Base-by-base conservation (phyloP, 2,888 invertebrate genomes). In the Macrosiphum euphorbiae region DNA sequence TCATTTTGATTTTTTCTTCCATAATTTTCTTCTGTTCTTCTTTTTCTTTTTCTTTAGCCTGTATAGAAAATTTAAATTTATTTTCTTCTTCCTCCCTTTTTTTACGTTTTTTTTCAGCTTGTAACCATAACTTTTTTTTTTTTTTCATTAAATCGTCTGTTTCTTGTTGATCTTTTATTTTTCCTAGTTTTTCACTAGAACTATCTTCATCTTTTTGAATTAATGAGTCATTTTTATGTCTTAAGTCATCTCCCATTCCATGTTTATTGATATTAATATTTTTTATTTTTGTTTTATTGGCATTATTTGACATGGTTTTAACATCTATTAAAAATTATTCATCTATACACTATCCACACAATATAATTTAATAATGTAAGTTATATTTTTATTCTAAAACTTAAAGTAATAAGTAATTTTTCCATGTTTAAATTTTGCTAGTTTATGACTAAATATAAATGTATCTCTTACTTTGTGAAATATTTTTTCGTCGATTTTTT, bases 21-120 rank as follows among this genome's bases (percentile, higher is more conserved):
- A 47, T 88, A 50, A 35, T 86, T 92, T 47, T 86, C 7, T 28
- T 55, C 35, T 16, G 1, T 44, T 91, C 58, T 91, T 85, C 91
- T 2, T 44, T 24, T 86, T 44, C n/a, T 67, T 87, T 67, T 67
- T 52, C 16, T 87, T 86, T 87, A 13, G 44, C n/a, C 0, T 55
- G 61, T n/a, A 92, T 85, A 61, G 92, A 92, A 88, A 41, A 61
- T 88, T 94, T 67, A 26, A 88, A 47, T 61, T 88, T 88, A 16
- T 92, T 92, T 28, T 67, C 61, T 67, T 91, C 58, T 85, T 90
- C 78, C 16, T 90, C 90, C 78, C n/a, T 67, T 58, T 26, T 88
- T n/a, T n/a, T 91, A n/a, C 28, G 35, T 47, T 67, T 50, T 50
- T 90, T 90, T 50, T 90, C 67, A 26, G 50, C 47, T 50, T 78